phyloP scores from a whole-genome alignment of 2,888 invertebrate species.

The Allygus modestus region DNA sequence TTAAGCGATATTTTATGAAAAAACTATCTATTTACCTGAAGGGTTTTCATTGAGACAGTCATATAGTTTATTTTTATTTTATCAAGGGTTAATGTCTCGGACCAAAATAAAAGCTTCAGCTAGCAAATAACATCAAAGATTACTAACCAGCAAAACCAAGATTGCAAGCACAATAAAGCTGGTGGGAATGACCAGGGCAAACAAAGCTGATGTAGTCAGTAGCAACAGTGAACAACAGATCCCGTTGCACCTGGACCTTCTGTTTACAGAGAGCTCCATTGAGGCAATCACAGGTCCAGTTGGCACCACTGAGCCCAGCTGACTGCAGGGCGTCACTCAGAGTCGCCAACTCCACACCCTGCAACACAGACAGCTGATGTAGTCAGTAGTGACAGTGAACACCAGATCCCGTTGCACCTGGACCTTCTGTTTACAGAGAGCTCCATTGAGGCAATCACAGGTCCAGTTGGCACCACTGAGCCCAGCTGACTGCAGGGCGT shows the following conservation, averaged over 20 bases:
- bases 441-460: conserved; percentile 81
- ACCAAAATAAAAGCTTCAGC: no score
- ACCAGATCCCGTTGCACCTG: conserved; percentile 80
- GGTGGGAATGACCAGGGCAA: conserved; percentile 84
- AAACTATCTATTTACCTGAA: no score
- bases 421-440: conserved; percentile 84
- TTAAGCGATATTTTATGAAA: no score
- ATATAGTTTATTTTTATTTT: no score
- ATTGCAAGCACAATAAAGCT: conserved; percentile 88
- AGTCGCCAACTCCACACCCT: conserved; percentile 66
- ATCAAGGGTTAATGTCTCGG: no score
- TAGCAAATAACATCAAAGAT: no score
- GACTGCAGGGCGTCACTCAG: conserved; percentile 69
- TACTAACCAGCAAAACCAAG: conserved; percentile 84
- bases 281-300: conserved; percentile 82
- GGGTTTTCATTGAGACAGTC: no score
- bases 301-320: conserved; percentile 70
- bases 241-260: conserved; percentile 80
- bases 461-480: conserved; percentile 76
- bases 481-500: conserved; percentile 68
- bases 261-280: conserved; percentile 84
- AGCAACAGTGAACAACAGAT: conserved; percentile 80
- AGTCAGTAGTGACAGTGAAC: conserved; percentile 83
- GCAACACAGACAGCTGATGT: conserved; percentile 78
- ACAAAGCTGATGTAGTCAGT: conserved; percentile 89